These are phyloP conservation scores for Reticulitermes speratus DNA, from an alignment of 1,140 invertebrate species.

Conservation along the genomic window DNA sequence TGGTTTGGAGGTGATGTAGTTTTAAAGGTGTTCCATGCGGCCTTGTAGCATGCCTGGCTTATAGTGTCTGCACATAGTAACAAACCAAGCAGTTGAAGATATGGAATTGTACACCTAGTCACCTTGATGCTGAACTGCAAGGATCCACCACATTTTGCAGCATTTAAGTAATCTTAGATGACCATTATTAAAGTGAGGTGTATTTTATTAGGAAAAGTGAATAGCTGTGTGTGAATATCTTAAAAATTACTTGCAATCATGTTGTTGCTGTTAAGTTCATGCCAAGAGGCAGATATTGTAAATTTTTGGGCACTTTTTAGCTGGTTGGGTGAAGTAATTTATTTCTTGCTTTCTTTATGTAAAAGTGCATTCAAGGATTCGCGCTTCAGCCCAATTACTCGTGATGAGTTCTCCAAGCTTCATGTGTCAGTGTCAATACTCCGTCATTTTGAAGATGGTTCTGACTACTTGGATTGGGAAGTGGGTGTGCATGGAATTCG, in stretches of 20 bases:
- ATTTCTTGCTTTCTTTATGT: constrained; percentile 18
- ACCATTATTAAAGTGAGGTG: neutral
- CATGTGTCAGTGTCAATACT: constrained; percentile 96
- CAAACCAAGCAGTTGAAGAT: neutral
- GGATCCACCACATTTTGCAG: constrained; percentile 20
- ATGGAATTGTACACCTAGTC: constrained; percentile 12
- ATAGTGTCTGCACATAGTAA: constrained; percentile 17
- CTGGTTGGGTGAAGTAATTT: neutral
- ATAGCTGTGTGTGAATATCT: neutral
- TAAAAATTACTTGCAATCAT: neutral
- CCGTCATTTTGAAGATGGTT: constrained; percentile 91
- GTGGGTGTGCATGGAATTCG: constrained; percentile 96
- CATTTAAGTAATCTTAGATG: neutral
- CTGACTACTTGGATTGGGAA: constrained; percentile 96
- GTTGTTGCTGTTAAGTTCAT: too few relatives aligned
- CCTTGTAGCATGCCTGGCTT: constrained; percentile 34
- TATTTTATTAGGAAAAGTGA: neutral
- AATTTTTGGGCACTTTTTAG: neutral
- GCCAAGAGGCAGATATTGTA: neutral
- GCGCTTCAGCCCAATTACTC: constrained; percentile 91
- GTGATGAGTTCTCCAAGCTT: constrained; percentile 89
- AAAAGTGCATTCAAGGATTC: constrained; percentile 95
- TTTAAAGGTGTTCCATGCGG: constrained; percentile 36
- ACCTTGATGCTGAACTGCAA: constrained; percentile 10
- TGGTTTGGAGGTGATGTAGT: constrained; percentile 34